Conservation (phyloP, 2,888 invertebrate genomes). For the Drosophila phalerata region DNA sequence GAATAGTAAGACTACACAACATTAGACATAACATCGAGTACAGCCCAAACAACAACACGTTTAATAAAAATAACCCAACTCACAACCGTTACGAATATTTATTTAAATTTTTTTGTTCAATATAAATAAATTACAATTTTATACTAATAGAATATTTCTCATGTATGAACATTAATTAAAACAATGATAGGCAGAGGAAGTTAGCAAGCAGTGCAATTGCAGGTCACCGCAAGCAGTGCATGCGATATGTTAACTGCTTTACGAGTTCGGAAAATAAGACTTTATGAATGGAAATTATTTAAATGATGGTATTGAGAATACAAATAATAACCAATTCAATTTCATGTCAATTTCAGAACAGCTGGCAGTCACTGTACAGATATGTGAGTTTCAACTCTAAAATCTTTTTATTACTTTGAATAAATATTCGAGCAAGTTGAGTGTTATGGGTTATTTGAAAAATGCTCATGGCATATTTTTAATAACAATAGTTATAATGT, state of each 20-base stretch:
- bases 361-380: background rate
- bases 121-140: no score
- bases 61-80: conserved; percentile 16
- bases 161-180: conserved; percentile 8
- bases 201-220: background rate
- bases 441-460: background rate
- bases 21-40: background rate
- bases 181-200: background rate
- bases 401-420: background rate
- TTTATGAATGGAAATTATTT: background rate
- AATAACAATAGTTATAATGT: conserved; percentile 17
- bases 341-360: conserved; percentile 5
- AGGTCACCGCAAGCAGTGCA: background rate
- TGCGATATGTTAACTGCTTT: background rate
- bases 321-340: conserved; percentile 6
- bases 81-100: conserved; percentile 9
- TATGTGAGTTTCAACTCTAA: background rate
- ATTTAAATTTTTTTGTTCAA: background rate
- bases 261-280: background rate
- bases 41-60: background rate
- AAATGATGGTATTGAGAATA: background rate
- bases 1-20: conserved; percentile 2
- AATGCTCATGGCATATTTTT: conserved; percentile 17
- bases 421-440: conserved; percentile 3
- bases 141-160: no score